Evolutionary conservation across 2,888 invertebrate species (phyloP).

Genomic region (Priocnemis perturbator): DNA sequence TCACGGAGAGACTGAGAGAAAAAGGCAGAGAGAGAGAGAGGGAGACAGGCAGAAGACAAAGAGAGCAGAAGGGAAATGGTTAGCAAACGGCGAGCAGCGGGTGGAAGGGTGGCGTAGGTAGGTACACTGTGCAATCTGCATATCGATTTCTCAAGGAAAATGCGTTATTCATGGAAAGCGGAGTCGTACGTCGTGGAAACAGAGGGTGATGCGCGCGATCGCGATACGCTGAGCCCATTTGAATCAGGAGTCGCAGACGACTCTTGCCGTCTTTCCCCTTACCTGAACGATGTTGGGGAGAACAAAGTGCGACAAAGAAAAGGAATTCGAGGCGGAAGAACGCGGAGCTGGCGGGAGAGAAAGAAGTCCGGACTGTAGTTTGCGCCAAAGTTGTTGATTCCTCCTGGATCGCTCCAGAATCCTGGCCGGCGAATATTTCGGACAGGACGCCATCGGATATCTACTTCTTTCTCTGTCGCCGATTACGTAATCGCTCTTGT

Average conservation of each 20-base stretch:
- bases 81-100: constrained; percentile 14
- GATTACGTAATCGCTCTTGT: too few species aligned
- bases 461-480: too few species aligned
- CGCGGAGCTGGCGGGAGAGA: neutral
- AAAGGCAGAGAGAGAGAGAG: constrained; percentile 5
- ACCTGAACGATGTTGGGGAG: constrained; percentile 17
- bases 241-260: constrained; percentile 47
- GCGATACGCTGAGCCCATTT: constrained; percentile 54
- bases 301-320: constrained; percentile 15
- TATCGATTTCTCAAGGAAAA: constrained; percentile 59
- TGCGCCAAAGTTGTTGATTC: too few species aligned
- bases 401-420: too few species aligned
- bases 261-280: constrained; percentile 38
- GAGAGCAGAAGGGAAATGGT: constrained; percentile 12
- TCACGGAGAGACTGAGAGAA: too few species aligned
- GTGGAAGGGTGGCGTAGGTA: constrained; percentile 22
- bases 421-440: too few species aligned
- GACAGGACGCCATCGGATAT: too few species aligned
- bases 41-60: constrained; percentile 3
- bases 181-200: constrained; percentile 57
- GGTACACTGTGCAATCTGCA: constrained; percentile 56
- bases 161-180: constrained; percentile 62
- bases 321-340: constrained; percentile 27
- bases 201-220: constrained; percentile 57
- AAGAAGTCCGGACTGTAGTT: neutral